These are phyloP conservation scores for Manis pentadactyla DNA, from an alignment of 2,797 vertebrate genomes.

Conservation along the genomic window DNA sequence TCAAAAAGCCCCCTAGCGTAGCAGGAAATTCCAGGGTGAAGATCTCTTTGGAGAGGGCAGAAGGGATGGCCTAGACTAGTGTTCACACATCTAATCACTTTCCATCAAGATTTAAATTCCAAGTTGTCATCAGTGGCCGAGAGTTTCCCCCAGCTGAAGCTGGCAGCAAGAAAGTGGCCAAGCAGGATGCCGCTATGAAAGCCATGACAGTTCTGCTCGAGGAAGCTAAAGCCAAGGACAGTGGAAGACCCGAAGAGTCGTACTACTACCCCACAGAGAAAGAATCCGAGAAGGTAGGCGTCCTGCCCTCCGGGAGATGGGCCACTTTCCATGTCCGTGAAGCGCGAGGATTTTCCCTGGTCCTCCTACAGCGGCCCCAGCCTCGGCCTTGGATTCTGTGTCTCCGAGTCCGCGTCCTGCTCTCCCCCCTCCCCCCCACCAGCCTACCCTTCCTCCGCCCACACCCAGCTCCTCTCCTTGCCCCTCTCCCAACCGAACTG, in stretches of 20 bases:
- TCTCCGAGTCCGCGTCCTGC: background rate
- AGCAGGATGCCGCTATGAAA: slow-evolving; percentile 95
- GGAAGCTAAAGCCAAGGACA: slow-evolving; percentile 85
- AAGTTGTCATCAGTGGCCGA: slow-evolving; percentile 94
- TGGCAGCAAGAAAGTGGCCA: slow-evolving; percentile 96
- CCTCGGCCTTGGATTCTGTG: accelerated
- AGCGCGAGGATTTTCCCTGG: background rate
- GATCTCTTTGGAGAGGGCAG: background rate
- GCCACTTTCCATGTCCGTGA: accelerated
- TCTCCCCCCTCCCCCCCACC: background rate
- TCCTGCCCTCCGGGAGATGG: background rate
- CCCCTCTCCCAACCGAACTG: background rate
- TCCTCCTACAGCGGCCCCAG: accelerated
- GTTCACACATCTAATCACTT: slow-evolving; percentile 57
- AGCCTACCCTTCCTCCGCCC: background rate
- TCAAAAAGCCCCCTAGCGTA: background rate
- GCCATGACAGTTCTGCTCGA: slow-evolving; percentile 91
- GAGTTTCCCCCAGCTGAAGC: slow-evolving; percentile 95
- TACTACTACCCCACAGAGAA: background rate
- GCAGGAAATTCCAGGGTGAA: background rate
- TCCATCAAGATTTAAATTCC: slow-evolving; percentile 94
- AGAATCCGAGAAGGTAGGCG: slow-evolving; percentile 60
- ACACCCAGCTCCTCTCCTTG: background rate
- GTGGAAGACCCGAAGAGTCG: background rate
- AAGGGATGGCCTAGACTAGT: background rate